Percentiles rank a stretch among this genome's conserved stretches.
Evolutionary conservation across 2,888 invertebrate species (phyloP).

Genomic region (Mycalesis mineus): DNA sequence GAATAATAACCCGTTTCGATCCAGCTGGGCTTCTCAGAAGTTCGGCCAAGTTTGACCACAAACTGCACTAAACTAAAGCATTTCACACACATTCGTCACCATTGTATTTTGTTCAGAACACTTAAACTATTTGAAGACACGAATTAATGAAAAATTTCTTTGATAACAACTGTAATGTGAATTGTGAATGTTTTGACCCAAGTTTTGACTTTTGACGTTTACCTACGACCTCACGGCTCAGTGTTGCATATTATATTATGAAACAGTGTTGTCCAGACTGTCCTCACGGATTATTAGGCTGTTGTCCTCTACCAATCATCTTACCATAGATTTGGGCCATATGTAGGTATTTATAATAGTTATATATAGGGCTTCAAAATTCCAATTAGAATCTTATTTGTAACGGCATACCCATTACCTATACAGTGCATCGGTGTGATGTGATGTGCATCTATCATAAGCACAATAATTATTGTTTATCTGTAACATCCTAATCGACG

Average conservation of each 20-base stretch:
- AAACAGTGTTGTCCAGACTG: too few relatives aligned
- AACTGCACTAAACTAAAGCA: slow-evolving; percentile 35
- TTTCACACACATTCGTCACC: slow-evolving; percentile 35
- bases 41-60: slow-evolving; percentile 37
- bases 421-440: too few relatives aligned
- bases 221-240: slow-evolving; percentile 33
- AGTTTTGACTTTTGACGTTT: slow-evolving; percentile 30
- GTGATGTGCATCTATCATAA: too few relatives aligned
- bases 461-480: too few relatives aligned
- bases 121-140: slow-evolving; percentile 20
- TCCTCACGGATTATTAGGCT: too few relatives aligned
- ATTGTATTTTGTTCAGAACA: slow-evolving; percentile 24
- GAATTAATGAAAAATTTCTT: slow-evolving; percentile 34
- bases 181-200: slow-evolving; percentile 50
- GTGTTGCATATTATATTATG: too few relatives aligned
- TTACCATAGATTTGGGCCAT: too few relatives aligned
- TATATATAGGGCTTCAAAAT: too few relatives aligned
- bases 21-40: slow-evolving; percentile 57
- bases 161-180: slow-evolving; percentile 50
- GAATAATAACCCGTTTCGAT: slow-evolving; percentile 40
- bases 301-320: too few relatives aligned
- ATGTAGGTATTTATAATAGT: too few relatives aligned
- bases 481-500: too few relatives aligned
- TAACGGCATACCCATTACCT: too few relatives aligned
- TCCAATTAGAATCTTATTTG: slow-evolving; percentile 28